phyloP scores from a whole-genome alignment of 92 coral and sea anemone genomes.

The Pocillopora grandis region DNA sequence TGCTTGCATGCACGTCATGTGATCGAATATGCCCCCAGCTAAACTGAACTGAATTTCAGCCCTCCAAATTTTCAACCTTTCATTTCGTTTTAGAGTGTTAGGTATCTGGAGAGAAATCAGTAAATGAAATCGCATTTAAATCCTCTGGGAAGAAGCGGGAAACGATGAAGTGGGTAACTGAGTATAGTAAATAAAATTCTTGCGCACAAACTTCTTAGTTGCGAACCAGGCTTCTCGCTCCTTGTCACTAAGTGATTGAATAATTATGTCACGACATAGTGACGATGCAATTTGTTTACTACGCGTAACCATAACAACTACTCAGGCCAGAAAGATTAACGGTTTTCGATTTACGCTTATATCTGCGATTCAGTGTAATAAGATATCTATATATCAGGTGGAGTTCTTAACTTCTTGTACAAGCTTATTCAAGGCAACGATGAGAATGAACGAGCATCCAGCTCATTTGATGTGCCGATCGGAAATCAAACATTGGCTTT shows the following conservation, averaged over 20 bases:
- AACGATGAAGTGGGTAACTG: too few relatives aligned
- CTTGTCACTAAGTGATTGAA: not conserved
- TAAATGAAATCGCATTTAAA: too few relatives aligned
- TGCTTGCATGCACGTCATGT: too few relatives aligned
- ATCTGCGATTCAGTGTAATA: not conserved
- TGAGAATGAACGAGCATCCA: not conserved
- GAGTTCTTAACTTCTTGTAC: constrained; percentile 11
- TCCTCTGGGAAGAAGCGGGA: too few relatives aligned
- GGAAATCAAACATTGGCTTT: too few relatives aligned
- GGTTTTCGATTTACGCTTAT: constrained; percentile 10
- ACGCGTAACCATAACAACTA: not conserved
- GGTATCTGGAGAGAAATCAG: too few relatives aligned
- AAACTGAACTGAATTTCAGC: too few relatives aligned
- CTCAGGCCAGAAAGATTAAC: not conserved
- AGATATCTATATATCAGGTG: not conserved
- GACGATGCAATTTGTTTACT: constrained; percentile 20
- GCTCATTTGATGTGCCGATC: not conserved
- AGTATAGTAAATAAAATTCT: not conserved
- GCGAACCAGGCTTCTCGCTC: constrained; percentile 1
- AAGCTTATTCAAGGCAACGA: constrained; percentile 11
- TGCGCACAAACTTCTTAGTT: not conserved
- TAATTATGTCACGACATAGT: not conserved
- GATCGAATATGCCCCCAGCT: too few relatives aligned
- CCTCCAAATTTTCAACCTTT: too few relatives aligned
- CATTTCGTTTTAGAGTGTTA: too few relatives aligned